These are phyloP conservation scores for Heptranchias perlo DNA, from an alignment of 2,113 vertebrate genomes.

Conservation along the genomic window DNA sequence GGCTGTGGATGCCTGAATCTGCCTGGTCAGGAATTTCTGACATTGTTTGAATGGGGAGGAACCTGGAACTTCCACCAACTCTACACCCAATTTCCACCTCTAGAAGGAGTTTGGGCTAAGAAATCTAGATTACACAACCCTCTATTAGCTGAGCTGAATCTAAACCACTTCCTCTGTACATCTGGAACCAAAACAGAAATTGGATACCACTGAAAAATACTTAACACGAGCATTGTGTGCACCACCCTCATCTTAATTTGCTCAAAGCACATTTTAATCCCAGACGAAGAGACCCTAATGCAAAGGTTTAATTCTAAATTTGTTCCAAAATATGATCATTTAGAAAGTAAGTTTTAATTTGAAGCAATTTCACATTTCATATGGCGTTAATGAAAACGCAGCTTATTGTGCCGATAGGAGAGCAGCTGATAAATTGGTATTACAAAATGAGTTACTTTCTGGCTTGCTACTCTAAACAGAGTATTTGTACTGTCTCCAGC, in stretches of 20 bases:
- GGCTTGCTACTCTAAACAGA: conserved; percentile 17
- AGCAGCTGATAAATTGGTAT: not conserved
- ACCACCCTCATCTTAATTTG: not conserved
- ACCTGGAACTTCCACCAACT: not conserved
- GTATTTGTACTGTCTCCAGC: conserved; percentile 57
- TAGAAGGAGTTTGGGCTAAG: not conserved
- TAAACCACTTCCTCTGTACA: not conserved
- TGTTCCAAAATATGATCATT: not conserved
- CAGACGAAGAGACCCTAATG: no score
- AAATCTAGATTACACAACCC: not conserved
- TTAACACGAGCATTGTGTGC: not conserved
- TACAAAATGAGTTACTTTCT: conserved; percentile 1
- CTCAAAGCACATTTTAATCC: not conserved
- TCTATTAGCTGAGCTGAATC: not conserved
- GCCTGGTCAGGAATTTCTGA: not conserved
- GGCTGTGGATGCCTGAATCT: not conserved
- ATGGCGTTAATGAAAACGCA: not conserved
- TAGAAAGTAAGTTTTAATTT: not conserved
- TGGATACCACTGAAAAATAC: not conserved
- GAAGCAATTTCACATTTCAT: not conserved
- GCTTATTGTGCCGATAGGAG: not conserved
- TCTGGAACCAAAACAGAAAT: not conserved
- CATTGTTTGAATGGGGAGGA: not conserved
- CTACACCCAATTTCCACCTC: not conserved
- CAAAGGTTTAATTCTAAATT: not conserved